Base-by-base conservation (phyloP, 2,888 invertebrate genomes). In the Dioctria linearis region DNA sequence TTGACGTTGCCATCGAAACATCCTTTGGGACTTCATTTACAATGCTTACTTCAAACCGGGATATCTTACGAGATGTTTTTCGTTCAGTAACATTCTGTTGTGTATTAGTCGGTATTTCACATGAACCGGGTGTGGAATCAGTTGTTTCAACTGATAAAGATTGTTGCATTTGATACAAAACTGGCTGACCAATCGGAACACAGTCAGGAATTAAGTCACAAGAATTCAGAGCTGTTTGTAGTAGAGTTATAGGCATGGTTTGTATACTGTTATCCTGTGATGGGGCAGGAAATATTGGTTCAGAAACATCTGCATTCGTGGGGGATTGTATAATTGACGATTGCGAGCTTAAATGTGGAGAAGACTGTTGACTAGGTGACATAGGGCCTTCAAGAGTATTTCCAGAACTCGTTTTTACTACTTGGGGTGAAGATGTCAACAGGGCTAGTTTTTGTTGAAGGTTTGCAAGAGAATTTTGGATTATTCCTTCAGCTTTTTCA, bases 1-100 rank as follows among this genome's bases (percentile, higher is more conserved):
- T 39, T 39, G 78, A 49, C n/a, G 69, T 6, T 43, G 67, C 13
- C 6, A 25, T 37, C 25, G 37, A 61, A 4, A 11, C n/a, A 54
- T 61, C 46, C 43, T 49, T 39, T 42, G 59, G 40, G 37, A 39
- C 5, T 46, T 93, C 93, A 59, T 93, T 90, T 3, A 95, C 95
- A 49, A 95, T 94, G 87, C 94, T 95, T 85, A 95, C 95, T 87
- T 95, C 91, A 88, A 95, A 95, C 78, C 95, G 90, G 46, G 95
- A 95, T 84, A 95, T 93, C 86, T 94, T 94, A 80, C 94, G 79
- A 25, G 80, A 73, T 9, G 57, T n/a, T 59, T 73, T 73, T 57
- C 73, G 57, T 42, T 73, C 43, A 5, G 40, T 42, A 25, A 5
- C 9, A 42, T 11, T 40, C n/a, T 54, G 54, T 54, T 54, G 54